Percentiles rank a stretch among this genome's conserved stretches.
phyloP scores from a whole-genome alignment of 1,140 invertebrate genomes.

The Brachionus plicatilis region DNA sequence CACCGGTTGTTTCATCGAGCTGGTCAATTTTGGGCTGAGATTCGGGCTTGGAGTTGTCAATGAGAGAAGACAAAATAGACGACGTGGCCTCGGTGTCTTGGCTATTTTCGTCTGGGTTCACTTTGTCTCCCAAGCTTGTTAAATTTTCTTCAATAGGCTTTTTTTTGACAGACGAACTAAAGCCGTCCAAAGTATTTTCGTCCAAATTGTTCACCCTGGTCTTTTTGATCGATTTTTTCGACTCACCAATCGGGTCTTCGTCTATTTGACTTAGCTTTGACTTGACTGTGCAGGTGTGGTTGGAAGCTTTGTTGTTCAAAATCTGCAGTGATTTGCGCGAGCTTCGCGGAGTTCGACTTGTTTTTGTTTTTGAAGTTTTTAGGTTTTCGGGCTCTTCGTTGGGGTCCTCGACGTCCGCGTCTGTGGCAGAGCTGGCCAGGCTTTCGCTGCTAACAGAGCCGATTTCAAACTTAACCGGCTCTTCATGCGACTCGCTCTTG shows the following conservation, averaged over 20 bases:
- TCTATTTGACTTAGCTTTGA: neutral
- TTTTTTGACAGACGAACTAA: neutral
- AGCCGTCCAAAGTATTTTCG: neutral
- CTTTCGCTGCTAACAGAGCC: constrained; percentile 9
- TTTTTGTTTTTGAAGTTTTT: neutral
- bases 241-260: neutral
- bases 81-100: neutral
- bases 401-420: neutral
- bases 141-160: neutral
- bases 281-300: neutral
- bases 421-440: neutral
- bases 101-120: neutral
- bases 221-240: neutral
- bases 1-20: neutral
- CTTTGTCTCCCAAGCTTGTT: neutral
- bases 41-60: neutral
- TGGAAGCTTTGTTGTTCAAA: constrained; percentile 10
- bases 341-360: neutral
- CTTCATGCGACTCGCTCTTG: neutral
- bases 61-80: neutral
- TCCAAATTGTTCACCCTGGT: neutral
- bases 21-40: neutral
- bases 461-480: neutral
- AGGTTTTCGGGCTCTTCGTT: constrained; percentile 15
- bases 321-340: neutral